A percentile compares a stretch with the other conserved stretches of the same genome.
Conservation (phyloP, 2,888 invertebrate genomes). For the Tipula helvola region DNA sequence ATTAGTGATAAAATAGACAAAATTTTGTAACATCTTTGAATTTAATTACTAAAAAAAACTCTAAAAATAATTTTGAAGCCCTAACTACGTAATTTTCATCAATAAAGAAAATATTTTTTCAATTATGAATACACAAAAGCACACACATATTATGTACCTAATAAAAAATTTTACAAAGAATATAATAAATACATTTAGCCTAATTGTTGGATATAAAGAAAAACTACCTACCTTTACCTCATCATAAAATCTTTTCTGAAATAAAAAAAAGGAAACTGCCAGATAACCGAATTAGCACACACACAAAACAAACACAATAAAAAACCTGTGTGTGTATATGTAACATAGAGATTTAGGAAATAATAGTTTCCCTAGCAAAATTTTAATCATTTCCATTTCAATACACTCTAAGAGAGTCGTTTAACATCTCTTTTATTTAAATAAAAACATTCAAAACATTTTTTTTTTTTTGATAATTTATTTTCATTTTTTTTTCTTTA, state of each 20-base stretch:
- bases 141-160: neutral
- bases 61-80: neutral
- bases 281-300: neutral
- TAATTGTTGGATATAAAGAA: neutral
- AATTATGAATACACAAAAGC: neutral
- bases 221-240: neutral
- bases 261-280: neutral
- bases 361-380: neutral
- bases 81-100: neutral
- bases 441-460: neutral
- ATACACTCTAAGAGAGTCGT: neutral
- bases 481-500: neutral
- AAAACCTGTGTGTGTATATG: neutral
- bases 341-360: neutral
- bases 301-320: neutral
- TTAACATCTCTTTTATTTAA: neutral
- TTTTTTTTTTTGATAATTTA: neutral
- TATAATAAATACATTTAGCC: neutral
- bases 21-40: neutral
- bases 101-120: neutral
- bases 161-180: neutral
- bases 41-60: neutral
- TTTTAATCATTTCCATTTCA: neutral
- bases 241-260: neutral
- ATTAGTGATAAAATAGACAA: no score